Evolutionary conservation across 2,113 vertebrate species (phyloP), one percentile per base, ranked within the genome.

Genomic region (Rutilus rutilus): DNA sequence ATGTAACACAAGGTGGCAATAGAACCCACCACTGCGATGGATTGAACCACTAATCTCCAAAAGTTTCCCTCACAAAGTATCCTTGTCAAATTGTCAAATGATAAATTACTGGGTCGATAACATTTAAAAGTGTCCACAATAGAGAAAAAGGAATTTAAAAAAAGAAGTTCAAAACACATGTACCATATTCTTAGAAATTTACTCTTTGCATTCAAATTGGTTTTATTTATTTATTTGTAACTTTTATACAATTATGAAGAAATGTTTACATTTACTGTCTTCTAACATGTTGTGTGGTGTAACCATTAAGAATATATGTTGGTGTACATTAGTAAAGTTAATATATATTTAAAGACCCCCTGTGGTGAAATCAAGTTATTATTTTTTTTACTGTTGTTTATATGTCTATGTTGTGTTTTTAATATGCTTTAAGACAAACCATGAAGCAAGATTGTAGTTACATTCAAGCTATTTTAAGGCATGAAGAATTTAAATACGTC

Each of bases 1-100:
- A 45, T 36, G 30, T 60, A 54, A 86, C 90, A 91, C 71, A 54
- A 65, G 89, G 64, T 88, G 90, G 90, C 25, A 85, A 42, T 42
- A 82, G 64, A 87, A 50, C 80, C n/a, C n/a, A 64, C 59, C 59
- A 19, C 73, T 54, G 65, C 52, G 4, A 14, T 47, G 1, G 67
- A 42, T 2, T 54, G 52, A 57, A 57, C 7, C 64, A 64, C 11
- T 78, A 27, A 57, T 67, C 27, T 57, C 47, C 27, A 85, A 64
- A 74, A 21, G 25, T 52, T 27, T 6, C 23, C 39, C 45, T 82
- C 25, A n/a, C 62, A 39, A 59, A 75, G 47, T 50, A n/a, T 73
- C 79, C 54, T 15, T 4, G 36, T 27, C 45, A 33, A 64, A 86
- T 75, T 19, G 45, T 79, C 59, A 86, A 54, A 30, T 74, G 25